phyloP scores from a whole-genome alignment of 2,797 vertebrate species.

The Catharus ustulatus region DNA sequence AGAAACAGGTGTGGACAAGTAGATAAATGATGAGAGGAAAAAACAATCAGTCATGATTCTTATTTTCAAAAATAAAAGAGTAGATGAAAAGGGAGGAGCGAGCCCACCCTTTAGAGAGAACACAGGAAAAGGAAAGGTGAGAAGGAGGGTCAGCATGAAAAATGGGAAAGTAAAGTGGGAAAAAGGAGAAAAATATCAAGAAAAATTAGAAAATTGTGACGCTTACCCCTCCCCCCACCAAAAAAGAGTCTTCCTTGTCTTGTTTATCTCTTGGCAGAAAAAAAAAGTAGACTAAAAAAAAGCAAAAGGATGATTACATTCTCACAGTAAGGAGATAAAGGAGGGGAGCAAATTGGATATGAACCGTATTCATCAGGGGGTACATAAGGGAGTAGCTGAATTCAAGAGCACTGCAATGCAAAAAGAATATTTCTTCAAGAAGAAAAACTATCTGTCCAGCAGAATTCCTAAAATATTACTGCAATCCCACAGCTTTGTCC shows the following conservation, averaged over 20 bases:
- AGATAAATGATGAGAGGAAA: not conserved
- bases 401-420: not conserved
- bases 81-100: not conserved
- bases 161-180: not conserved
- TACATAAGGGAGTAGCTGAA: not conserved
- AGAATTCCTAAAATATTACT: slow-evolving; percentile 53
- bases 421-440: slow-evolving; percentile 2
- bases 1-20: slow-evolving; percentile 57
- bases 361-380: not conserved
- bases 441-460: not conserved
- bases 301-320: slow-evolving; percentile 44
- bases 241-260: not conserved
- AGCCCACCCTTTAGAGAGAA: not conserved
- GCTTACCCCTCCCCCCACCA: fast-evolving
- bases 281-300: not conserved
- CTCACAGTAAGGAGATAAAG: slow-evolving; percentile 41
- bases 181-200: not conserved
- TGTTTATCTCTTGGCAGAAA: not conserved
- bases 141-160: slow-evolving; percentile 25
- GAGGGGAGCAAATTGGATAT: slow-evolving; percentile 8
- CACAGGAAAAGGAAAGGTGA: slow-evolving; percentile 30
- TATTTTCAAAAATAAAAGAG: slow-evolving; percentile 54
- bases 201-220: not conserved
- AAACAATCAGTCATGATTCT: slow-evolving; percentile 24
- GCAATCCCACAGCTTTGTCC: slow-evolving; percentile 21